Conservation (phyloP, 1,140 invertebrate genomes). For the Zaprionus camerounensis region DNA sequence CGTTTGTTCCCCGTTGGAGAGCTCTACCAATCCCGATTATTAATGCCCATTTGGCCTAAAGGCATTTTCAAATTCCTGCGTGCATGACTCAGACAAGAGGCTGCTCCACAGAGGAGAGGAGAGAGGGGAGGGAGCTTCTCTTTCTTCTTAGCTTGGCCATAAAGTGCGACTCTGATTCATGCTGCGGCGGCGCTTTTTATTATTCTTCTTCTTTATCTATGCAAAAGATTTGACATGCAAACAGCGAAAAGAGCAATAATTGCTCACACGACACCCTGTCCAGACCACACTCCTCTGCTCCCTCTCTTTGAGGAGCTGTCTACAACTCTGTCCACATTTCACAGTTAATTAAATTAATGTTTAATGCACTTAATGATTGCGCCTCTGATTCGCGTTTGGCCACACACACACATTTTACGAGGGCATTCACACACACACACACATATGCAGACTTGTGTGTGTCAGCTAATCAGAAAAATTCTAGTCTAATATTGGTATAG, state of each 20-base stretch:
- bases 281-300: constrained; percentile 8
- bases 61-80: constrained; percentile 48
- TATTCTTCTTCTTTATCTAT: constrained; percentile 53
- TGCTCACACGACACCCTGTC: constrained; percentile 61
- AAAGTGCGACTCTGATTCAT: constrained; percentile 57
- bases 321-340: constrained; percentile 32
- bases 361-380: constrained; percentile 59
- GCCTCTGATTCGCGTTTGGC: constrained; percentile 45
- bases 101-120: neutral
- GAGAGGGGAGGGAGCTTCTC: neutral
- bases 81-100: constrained; percentile 54
- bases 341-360: constrained; percentile 77
- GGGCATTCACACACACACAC: constrained; percentile 2
- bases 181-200: constrained; percentile 40
- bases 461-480: constrained; percentile 26
- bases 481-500: constrained; percentile 2
- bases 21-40: constrained; percentile 37
- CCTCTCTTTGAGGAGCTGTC: neutral
- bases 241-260: constrained; percentile 64
- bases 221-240: constrained; percentile 67
- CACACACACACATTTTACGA: constrained; percentile 48
- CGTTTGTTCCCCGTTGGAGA: neutral
- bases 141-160: constrained; percentile 26
- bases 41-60: constrained; percentile 54
- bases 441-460: neutral